phyloP scores from a whole-genome alignment of 2,888 invertebrate genomes.

The Anoplius nigerrimus region DNA sequence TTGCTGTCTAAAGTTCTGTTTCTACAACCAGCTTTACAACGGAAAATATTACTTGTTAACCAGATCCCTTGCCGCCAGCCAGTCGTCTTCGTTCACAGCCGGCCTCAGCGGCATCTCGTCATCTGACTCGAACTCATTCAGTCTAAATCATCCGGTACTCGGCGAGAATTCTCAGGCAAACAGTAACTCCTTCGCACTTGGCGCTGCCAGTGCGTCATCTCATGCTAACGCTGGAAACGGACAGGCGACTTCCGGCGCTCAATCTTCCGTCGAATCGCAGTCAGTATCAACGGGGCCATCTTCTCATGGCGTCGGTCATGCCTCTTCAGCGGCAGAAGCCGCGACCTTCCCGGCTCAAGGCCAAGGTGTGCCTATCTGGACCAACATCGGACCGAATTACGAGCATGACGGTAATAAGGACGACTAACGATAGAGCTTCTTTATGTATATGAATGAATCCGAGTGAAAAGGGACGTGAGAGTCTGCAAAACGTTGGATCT shows the following conservation, averaged over 20 bases:
- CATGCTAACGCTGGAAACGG: slow-evolving; percentile 62
- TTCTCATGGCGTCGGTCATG: slow-evolving; percentile 50
- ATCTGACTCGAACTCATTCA: slow-evolving; percentile 60
- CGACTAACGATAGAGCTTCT: too few relatives aligned
- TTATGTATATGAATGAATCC: too few relatives aligned
- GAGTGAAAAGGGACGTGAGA: too few relatives aligned
- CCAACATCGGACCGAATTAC: slow-evolving; percentile 15
- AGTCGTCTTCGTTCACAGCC: slow-evolving; percentile 63
- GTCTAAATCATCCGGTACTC: slow-evolving; percentile 56
- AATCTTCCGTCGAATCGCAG: slow-evolving; percentile 44
- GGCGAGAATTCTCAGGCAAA: slow-evolving; percentile 55
- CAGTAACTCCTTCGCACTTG: slow-evolving; percentile 51
- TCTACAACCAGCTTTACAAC: neutral
- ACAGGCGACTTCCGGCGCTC: slow-evolving; percentile 60
- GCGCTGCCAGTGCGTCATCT: slow-evolving; percentile 57
- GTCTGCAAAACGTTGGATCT: too few relatives aligned
- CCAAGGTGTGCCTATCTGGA: slow-evolving; percentile 11
- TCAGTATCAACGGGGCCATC: slow-evolving; percentile 56
- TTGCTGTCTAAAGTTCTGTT: neutral
- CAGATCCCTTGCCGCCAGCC: slow-evolving; percentile 57
- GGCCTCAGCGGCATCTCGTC: slow-evolving; percentile 61
- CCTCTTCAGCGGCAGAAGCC: slow-evolving; percentile 47
- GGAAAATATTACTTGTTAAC: neutral
- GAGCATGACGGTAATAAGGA: slow-evolving; percentile 5
- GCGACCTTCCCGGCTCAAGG: neutral